These are phyloP conservation scores for Oxyteleia sp. DNA, from an alignment of 2,888 invertebrate genomes.

Conservation along the genomic window DNA sequence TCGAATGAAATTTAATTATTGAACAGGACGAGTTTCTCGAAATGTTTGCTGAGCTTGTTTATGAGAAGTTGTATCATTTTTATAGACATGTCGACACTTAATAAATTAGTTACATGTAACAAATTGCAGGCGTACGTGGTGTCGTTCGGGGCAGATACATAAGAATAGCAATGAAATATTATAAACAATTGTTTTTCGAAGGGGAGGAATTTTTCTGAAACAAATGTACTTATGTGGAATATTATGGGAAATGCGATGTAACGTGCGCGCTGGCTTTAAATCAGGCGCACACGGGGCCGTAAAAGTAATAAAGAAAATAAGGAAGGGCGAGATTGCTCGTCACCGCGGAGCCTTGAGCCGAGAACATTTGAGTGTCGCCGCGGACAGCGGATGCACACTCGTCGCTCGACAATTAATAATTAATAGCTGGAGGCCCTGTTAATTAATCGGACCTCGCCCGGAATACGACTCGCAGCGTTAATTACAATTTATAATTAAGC, in stretches of 20 bases:
- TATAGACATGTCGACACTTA: background rate
- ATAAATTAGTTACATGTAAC: slow-evolving; percentile 25
- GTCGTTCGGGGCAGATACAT: too few relatives aligned
- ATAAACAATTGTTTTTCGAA: slow-evolving; percentile 38
- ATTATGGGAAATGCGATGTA: slow-evolving; percentile 38
- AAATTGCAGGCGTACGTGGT: slow-evolving; percentile 2
- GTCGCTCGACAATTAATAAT: slow-evolving; percentile 84
- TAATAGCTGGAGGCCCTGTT: slow-evolving; percentile 83
- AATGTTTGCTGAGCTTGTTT: background rate
- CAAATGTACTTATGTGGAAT: slow-evolving; percentile 46
- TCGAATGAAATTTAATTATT: background rate
- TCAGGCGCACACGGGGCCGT: slow-evolving; percentile 53
- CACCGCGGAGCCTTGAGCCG: slow-evolving; percentile 46
- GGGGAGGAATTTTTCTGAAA: slow-evolving; percentile 42
- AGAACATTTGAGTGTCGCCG: slow-evolving; percentile 78
- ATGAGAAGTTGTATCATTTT: slow-evolving; percentile 6
- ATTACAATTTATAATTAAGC: slow-evolving; percentile 87
- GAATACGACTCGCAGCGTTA: slow-evolving; percentile 81
- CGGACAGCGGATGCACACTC: slow-evolving; percentile 81
- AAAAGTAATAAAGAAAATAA: slow-evolving; percentile 55
- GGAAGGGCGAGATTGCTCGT: slow-evolving; percentile 72
- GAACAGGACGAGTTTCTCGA: background rate
- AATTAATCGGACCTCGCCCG: slow-evolving; percentile 84
- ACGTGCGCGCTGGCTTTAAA: slow-evolving; percentile 45
- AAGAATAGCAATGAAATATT: slow-evolving; percentile 30